phyloP scores from a whole-genome alignment of 2,113 vertebrate species.

The Grallaria varia region DNA sequence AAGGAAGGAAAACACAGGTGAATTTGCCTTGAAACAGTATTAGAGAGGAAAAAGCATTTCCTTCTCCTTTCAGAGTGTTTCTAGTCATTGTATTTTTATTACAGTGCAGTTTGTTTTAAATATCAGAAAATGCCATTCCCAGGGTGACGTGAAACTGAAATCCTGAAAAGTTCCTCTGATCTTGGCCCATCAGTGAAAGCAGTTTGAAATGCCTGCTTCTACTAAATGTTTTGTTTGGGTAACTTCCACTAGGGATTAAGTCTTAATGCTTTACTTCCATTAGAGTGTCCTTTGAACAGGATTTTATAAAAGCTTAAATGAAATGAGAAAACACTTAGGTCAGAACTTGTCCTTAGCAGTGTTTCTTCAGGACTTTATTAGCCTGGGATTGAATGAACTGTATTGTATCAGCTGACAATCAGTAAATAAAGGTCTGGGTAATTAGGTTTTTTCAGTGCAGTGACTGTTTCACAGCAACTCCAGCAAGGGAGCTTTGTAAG shows the following conservation, averaged over 20 bases:
- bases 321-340: constrained; percentile 23
- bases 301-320: constrained; percentile 37
- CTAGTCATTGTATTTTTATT: background rate
- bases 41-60: background rate
- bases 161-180: constrained; percentile 23
- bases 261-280: constrained; percentile 46
- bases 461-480: background rate
- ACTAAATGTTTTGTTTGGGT: constrained; percentile 47
- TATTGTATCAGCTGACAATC: background rate
- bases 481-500: background rate
- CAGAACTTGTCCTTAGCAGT: background rate
- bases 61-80: background rate
- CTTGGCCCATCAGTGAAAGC: constrained; percentile 23
- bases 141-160: constrained; percentile 20
- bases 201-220: constrained; percentile 13
- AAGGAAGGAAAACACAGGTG: background rate
- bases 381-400: background rate
- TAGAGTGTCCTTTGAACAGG: constrained; percentile 29
- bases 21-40: background rate
- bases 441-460: background rate
- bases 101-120: background rate
- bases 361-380: constrained; percentile 18
- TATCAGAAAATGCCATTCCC: constrained; percentile 1
- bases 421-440: background rate
- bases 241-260: constrained; percentile 44